phyloP scores from a whole-genome alignment of 1,140 invertebrate species.

The Drosophila sechellia region DNA sequence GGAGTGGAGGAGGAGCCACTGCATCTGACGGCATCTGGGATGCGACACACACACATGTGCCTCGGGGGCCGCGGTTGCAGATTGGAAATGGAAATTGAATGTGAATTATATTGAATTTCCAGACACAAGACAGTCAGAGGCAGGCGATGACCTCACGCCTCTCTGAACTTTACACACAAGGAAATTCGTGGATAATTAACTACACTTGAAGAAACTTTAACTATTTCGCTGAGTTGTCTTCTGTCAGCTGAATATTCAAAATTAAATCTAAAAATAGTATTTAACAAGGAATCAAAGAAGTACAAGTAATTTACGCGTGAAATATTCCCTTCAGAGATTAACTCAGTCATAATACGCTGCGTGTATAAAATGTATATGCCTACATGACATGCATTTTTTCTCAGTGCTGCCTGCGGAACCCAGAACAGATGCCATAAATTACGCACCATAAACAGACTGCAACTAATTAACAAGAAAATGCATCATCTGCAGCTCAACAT shows the following conservation, averaged over 20 bases:
- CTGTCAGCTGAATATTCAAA: too few relatives aligned
- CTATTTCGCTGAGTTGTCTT: too few relatives aligned
- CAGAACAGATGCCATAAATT: conserved; percentile 63
- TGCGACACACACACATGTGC: conserved; percentile 52
- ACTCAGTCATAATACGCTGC: too few relatives aligned
- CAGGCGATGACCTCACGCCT: conserved; percentile 43
- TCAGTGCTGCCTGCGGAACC: not conserved
- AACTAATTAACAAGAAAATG: conserved; percentile 79
- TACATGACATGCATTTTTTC: not conserved
- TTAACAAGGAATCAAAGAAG: too few relatives aligned
- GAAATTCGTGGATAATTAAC: conserved; percentile 16
- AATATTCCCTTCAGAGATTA: too few relatives aligned
- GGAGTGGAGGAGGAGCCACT: conserved; percentile 3
- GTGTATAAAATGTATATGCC: not conserved
- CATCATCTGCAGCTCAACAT: conserved; percentile 48
- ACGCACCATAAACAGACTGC: conserved; percentile 74
- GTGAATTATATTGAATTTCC: conserved; percentile 69
- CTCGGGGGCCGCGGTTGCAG: conserved; percentile 49
- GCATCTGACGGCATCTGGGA: conserved; percentile 59
- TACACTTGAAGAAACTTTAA: not conserved
- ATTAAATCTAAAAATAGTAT: too few relatives aligned
- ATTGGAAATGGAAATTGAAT: conserved; percentile 74
- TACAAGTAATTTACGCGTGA: too few relatives aligned
- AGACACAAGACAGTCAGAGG: conserved; percentile 24
- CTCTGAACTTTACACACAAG: conserved; percentile 44